Evolutionary conservation across 2,888 invertebrate species (phyloP), one percentile per base, ranked within the genome.

Genomic region (Syrphus vitripennis): DNA sequence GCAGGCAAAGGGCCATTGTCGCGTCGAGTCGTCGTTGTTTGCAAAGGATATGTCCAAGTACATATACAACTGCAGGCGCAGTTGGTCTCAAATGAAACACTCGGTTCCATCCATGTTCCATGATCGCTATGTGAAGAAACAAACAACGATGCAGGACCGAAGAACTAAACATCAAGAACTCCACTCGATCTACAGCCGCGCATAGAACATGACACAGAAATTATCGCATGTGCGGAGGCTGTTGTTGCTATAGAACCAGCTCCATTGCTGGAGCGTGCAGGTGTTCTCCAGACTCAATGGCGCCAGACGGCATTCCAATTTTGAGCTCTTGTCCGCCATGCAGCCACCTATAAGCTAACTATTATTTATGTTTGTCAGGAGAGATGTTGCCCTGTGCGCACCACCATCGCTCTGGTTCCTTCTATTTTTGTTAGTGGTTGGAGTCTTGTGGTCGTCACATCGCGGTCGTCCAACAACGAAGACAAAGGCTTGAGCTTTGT

Each of bases 251-350:
- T 61, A 78, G 86, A 86, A 86, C 74, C 40, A 34, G 77, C 40
- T 65, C 37, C 72, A 61, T 78, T n/a, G 80, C 59, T 63, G 37
- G 53, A 78, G 61, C 72, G 88, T 89, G 90, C 90, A 90, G 90
- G 90, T 90, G 90, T 90, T 89, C 90, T 89, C 84, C 89, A 90
- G 90, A 90, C 90, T 89, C 76, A 76, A 87, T 89, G 90, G 90
- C 90, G 90, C 90, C 90, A 89, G 77, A 81, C 84, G 76, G 59
- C 86, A 86, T 86, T 86, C 82, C 86, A 78, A 70, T 82, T 86
- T 78, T 34, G 69, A 70, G 76, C 71, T 80, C 71, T 76, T 71
- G 63, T 83, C 70, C 65, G 79, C 75, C 65, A 45, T 45, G 21
- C 57, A 72, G 69, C 74, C 82, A 82, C 77, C 74, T 76, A n/a